phyloP scores from a whole-genome alignment of 1,140 invertebrate genomes.

The Chrysoperla carnea region DNA sequence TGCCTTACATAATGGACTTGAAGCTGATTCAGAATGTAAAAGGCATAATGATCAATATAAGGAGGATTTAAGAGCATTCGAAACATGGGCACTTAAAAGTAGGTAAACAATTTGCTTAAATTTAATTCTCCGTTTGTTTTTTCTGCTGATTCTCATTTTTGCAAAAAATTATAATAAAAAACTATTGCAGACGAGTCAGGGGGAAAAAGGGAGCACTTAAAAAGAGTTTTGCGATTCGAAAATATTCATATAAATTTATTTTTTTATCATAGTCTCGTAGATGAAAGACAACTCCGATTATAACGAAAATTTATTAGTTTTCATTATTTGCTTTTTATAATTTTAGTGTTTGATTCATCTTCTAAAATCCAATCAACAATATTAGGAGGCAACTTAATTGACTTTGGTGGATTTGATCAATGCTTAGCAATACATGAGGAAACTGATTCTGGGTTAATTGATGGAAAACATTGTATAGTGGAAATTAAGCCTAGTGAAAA shows the following conservation, averaged over 20 bases:
- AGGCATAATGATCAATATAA: not conserved
- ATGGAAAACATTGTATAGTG: slow-evolving; percentile 5
- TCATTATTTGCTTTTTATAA: too few species aligned
- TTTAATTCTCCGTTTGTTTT: too few species aligned
- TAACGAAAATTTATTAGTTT: too few species aligned
- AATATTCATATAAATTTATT: too few species aligned
- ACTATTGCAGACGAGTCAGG: too few species aligned
- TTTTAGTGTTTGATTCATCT: slow-evolving; percentile 6
- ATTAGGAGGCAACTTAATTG: slow-evolving; percentile 1
- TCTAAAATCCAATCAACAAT: slow-evolving; percentile 5
- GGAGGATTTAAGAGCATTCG: not conserved
- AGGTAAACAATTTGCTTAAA: not conserved
- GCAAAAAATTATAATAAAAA: too few species aligned
- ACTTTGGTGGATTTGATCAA: slow-evolving; percentile 3
- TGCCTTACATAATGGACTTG: not conserved
- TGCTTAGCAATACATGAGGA: slow-evolving; percentile 1
- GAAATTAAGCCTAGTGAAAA: slow-evolving; percentile 1
- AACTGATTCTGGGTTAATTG: not conserved
- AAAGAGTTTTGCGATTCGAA: too few species aligned
- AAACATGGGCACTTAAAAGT: not conserved
- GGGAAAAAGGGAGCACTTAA: too few species aligned
- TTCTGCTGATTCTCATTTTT: too few species aligned
- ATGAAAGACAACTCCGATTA: too few species aligned
- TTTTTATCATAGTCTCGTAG: too few species aligned
- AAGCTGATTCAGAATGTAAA: not conserved